These are phyloP conservation scores for Semotilus atromaculatus DNA, from an alignment of 2,797 vertebrate species.

Conservation along the genomic window DNA sequence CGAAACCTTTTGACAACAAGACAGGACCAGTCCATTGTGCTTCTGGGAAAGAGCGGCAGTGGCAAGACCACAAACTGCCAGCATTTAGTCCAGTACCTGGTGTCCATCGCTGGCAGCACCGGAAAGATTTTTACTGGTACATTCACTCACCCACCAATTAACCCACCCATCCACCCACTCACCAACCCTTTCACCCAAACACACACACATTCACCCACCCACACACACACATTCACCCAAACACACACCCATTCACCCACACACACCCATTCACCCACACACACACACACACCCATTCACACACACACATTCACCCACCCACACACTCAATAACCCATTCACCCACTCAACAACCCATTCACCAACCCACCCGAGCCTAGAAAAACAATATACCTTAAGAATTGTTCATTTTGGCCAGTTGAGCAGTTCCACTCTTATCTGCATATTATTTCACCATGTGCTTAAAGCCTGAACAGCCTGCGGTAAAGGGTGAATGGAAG, in stretches of 20 bases:
- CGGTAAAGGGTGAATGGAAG: conserved; percentile 22
- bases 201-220: too few species aligned
- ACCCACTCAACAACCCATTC: too few species aligned
- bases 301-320: too few species aligned
- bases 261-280: too few species aligned
- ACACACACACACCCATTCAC: too few species aligned
- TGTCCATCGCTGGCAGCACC: conserved; percentile 89
- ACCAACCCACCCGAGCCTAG: background rate
- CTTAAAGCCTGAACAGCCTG: conserved; percentile 7
- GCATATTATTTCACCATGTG: background rate
- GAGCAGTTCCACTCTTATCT: background rate
- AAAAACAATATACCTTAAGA: background rate
- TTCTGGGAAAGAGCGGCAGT: conserved; percentile 90
- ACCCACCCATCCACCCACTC: too few species aligned
- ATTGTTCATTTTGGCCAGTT: background rate
- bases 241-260: too few species aligned
- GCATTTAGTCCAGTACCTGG: conserved; percentile 93
- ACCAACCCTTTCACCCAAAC: too few species aligned
- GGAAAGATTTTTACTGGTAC: conserved; percentile 95
- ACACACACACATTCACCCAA: too few species aligned
- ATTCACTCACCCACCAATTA: too few species aligned
- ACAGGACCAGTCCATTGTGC: conserved; percentile 92
- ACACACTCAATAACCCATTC: too few species aligned
- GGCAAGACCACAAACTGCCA: conserved; percentile 97
- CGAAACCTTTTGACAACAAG: conserved; percentile 92